These are phyloP conservation scores for Eurytoma adleriae DNA, from an alignment of 2,888 invertebrate species.

Conservation along the genomic window DNA sequence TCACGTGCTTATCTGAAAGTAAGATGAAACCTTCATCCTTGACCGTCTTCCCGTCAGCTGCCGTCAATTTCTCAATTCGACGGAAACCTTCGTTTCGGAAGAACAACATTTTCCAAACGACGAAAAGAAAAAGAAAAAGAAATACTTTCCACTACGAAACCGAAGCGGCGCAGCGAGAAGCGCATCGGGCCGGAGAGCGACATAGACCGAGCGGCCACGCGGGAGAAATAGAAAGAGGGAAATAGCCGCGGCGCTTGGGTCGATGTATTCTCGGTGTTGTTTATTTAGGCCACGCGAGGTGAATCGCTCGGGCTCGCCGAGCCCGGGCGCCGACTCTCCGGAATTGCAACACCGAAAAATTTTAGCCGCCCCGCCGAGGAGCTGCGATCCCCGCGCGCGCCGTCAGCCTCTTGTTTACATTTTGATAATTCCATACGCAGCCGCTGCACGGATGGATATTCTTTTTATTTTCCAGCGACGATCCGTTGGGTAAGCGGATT, in stretches of 20 bases:
- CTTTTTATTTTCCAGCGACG: too few species aligned
- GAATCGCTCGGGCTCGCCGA: constrained; percentile 66
- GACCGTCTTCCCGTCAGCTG: too few species aligned
- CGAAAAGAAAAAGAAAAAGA: constrained; percentile 1
- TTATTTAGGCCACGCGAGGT: constrained; percentile 76
- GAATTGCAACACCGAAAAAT: constrained; percentile 41
- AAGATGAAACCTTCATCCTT: too few species aligned
- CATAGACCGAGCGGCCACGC: background rate
- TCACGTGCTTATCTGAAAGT: too few species aligned
- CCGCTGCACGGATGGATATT: too few species aligned
- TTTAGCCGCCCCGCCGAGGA: background rate
- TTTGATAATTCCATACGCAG: constrained; percentile 24
- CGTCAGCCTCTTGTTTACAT: constrained; percentile 8
- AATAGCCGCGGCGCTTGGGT: constrained; percentile 65
- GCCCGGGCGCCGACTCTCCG: background rate
- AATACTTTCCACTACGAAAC: background rate
- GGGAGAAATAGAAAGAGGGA: constrained; percentile 54
- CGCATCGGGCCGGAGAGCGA: background rate
- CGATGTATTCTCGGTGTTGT: constrained; percentile 76
- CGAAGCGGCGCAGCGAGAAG: background rate
- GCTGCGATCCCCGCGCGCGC: background rate
- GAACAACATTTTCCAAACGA: background rate
- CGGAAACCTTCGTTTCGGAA: too few species aligned
- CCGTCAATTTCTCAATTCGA: too few species aligned
- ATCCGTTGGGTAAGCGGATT: too few species aligned